A percentile compares a stretch with the other conserved stretches of the same genome.
Evolutionary conservation across 2,113 vertebrate genomes (phyloP).

Genomic region (Spea multiplicata): DNA sequence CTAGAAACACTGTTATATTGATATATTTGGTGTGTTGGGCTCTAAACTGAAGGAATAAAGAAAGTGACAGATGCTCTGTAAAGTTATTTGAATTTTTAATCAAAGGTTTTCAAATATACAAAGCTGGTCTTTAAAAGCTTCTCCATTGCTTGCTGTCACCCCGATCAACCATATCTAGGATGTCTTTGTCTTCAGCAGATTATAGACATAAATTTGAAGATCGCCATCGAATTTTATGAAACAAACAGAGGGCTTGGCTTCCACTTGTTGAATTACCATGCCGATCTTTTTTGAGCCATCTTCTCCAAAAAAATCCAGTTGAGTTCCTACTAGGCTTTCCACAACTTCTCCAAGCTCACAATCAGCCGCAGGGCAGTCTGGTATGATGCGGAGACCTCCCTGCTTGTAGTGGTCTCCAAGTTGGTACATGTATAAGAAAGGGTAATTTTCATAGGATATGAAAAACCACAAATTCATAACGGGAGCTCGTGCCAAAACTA

Average conservation of each 20-base stretch:
- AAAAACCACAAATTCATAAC: conserved; percentile 98
- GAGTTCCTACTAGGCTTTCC: conserved; percentile 96
- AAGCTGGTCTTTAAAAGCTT: conserved; percentile 9
- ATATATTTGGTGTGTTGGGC: too few species aligned
- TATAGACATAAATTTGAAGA: conserved; percentile 98
- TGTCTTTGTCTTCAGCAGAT: conserved; percentile 90
- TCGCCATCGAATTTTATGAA: conserved; percentile 99
- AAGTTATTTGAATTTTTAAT: conserved; percentile 46
- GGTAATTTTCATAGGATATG: conserved; percentile 97
- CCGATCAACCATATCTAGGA: conserved; percentile 73
- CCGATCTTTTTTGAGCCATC: conserved; percentile 94
- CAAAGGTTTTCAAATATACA: not conserved
- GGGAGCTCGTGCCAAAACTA: conserved; percentile 92
- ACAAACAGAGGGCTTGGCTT: conserved; percentile 97
- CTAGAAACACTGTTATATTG: too few species aligned
- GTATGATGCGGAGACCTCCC: conserved; percentile 96
- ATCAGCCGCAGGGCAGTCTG: conserved; percentile 90
- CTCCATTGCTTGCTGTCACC: conserved; percentile 43
- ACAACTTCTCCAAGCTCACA: conserved; percentile 94
- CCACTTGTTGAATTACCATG: conserved; percentile 99
- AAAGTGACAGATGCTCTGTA: too few species aligned
- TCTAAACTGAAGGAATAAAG: too few species aligned
- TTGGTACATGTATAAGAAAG: conserved; percentile 97
- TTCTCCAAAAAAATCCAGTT: conserved; percentile 98
- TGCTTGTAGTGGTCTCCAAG: conserved; percentile 96